phyloP scores from a whole-genome alignment of 2,113 vertebrate genomes.

The Pomatostomus ruficeps region DNA sequence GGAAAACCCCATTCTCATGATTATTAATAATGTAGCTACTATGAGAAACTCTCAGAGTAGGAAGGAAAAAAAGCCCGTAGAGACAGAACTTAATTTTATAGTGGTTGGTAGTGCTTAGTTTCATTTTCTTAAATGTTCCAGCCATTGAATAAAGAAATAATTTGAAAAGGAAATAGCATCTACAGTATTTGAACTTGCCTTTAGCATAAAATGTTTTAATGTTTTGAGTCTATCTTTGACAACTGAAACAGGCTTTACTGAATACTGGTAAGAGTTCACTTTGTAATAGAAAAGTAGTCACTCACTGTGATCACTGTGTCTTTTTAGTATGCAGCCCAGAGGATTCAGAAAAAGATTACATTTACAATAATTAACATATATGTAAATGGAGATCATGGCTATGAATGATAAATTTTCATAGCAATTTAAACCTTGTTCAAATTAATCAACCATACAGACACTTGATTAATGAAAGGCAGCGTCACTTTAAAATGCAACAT shows the following conservation, averaged over 20 bases:
- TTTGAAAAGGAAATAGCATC: constrained; percentile 61
- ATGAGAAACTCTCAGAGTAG: constrained; percentile 27
- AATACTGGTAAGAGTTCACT: constrained; percentile 70
- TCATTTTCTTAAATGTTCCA: constrained; percentile 51
- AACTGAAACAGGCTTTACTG: constrained; percentile 61
- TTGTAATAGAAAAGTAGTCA: constrained; percentile 73
- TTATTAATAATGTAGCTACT: constrained; percentile 53
- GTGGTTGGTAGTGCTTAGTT: constrained; percentile 27
- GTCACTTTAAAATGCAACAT: constrained; percentile 86
- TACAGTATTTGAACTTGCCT: constrained; percentile 66
- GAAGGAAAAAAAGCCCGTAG: constrained; percentile 10
- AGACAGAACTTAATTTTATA: constrained; percentile 44
- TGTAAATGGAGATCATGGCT: constrained; percentile 88
- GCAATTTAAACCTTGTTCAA: constrained; percentile 89
- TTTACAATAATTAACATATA: constrained; percentile 88
- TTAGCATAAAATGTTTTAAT: constrained; percentile 67
- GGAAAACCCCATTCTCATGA: constrained; percentile 7
- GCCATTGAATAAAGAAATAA: constrained; percentile 60
- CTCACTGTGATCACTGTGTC: constrained; percentile 76
- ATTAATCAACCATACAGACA: constrained; percentile 87
- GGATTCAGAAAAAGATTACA: constrained; percentile 84
- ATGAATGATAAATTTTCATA: constrained; percentile 90
- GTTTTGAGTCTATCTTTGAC: constrained; percentile 65
- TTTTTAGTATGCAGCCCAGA: constrained; percentile 86
- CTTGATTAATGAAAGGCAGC: constrained; percentile 87